Percentiles rank a stretch among this genome's conserved stretches.
Evolutionary conservation across 53 echinoderm and acorn worm genomes (phyloP).

Genomic region (Holothuria scabra): DNA sequence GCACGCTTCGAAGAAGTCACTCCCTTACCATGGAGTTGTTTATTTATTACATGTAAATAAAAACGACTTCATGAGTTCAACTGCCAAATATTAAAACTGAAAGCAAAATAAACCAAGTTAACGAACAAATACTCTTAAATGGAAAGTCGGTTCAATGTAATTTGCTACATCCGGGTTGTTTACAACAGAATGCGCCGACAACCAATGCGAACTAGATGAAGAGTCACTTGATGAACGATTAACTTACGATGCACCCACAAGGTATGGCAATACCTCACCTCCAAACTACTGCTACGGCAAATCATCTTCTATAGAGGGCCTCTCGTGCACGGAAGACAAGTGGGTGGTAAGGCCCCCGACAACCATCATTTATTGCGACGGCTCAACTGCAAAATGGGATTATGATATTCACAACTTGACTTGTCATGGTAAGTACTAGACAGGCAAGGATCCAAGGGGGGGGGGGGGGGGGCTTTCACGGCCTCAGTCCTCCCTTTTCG

Average conservation of each 20-base stretch:
- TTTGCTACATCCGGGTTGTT: no score
- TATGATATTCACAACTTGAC: conserved; percentile 21
- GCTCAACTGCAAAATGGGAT: background rate
- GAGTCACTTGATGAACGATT: background rate
- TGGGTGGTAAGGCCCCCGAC: background rate
- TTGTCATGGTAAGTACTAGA: background rate
- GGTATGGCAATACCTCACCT: background rate
- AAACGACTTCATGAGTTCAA: no score
- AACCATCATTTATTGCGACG: background rate
- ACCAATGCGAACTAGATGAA: conserved; percentile 23
- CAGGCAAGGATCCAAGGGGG: no score
- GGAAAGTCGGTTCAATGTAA: no score
- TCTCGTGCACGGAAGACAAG: background rate
- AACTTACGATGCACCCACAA: background rate
- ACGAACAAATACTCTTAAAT: no score
- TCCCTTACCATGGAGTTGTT: no score
- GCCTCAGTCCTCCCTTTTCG: no score
- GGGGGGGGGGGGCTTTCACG: no score
- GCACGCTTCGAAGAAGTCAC: no score
- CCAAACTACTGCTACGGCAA: conserved; percentile 14
- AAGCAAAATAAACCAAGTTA: no score
- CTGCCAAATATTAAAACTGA: no score
- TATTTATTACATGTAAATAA: no score
- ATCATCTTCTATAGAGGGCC: background rate
- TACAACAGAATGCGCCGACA: background rate